Conservation (phyloP, 2,113 vertebrate species). For the Aramus guarauna region DNA sequence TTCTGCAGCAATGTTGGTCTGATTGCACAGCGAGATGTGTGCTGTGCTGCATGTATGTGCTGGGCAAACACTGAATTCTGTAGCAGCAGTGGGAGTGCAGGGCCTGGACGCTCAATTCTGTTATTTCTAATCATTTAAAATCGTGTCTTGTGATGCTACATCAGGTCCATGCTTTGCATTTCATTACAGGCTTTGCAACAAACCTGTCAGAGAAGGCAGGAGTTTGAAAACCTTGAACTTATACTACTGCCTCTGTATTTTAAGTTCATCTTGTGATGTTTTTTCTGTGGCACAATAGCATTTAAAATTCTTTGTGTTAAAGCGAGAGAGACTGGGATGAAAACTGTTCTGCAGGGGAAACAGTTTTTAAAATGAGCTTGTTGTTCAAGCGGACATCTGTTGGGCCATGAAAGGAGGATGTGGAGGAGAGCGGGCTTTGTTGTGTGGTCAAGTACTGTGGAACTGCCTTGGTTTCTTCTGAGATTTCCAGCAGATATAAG, state of each 20-base stretch:
- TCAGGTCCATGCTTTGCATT: neutral
- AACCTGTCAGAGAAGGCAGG: neutral
- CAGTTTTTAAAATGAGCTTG: neutral
- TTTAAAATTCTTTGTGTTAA: neutral
- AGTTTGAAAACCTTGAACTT: neutral
- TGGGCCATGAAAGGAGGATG: neutral
- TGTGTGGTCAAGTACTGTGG: neutral
- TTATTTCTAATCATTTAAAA: neutral
- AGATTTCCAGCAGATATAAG: neutral
- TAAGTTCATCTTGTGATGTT: neutral
- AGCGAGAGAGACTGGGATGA: neutral
- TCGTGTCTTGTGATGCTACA: neutral
- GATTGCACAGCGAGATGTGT: fast-evolving
- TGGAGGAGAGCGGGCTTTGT: neutral
- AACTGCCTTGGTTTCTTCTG: neutral
- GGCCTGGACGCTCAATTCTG: neutral
- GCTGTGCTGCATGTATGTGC: neutral
- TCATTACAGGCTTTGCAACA: neutral
- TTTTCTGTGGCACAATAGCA: neutral
- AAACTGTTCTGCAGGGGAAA: neutral
- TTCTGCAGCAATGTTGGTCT: neutral
- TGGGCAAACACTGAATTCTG: neutral
- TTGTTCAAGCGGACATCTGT: neutral
- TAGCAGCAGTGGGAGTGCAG: neutral
- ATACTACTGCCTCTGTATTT: neutral